Conservation (phyloP, 2,888 invertebrate genomes). For the Pterobdella sp. region DNA sequence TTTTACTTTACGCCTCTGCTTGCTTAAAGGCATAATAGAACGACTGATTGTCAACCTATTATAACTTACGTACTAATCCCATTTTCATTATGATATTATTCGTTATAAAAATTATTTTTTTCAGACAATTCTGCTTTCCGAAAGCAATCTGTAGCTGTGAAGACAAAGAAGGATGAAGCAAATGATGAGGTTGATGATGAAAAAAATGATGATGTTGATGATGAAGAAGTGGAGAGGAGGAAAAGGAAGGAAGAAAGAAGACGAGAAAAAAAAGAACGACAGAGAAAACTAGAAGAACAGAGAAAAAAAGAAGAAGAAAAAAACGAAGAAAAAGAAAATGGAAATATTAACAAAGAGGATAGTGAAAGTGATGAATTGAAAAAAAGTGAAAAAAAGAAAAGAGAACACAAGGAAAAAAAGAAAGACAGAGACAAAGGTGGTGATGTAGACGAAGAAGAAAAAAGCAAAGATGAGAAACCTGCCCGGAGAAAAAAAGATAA, state of each 20-base stretch:
- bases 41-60: too few species aligned
- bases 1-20: too few species aligned
- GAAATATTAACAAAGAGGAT: not conserved
- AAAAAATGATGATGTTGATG: not conserved
- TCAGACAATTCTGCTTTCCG: slow-evolving; percentile 6
- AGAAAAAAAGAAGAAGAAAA: not conserved
- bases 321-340: not conserved
- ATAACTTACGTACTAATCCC: too few species aligned
- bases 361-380: not conserved
- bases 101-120: too few species aligned
- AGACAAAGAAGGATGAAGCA: not conserved
- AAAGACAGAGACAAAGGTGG: not conserved
- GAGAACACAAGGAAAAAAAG: not conserved
- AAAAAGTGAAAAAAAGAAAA: not conserved
- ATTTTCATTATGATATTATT: too few species aligned
- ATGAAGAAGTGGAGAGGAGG: not conserved
- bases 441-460: not conserved
- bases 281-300: not conserved
- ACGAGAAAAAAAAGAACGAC: not conserved
- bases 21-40: too few species aligned
- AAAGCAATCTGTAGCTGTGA: slow-evolving; percentile 2
- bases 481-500: too few species aligned
- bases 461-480: not conserved
- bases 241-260: not conserved
- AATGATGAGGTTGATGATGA: slow-evolving; percentile 5